Base-by-base conservation (phyloP, 2,888 invertebrate genomes). In the Aporophyla lueneburgensis region DNA sequence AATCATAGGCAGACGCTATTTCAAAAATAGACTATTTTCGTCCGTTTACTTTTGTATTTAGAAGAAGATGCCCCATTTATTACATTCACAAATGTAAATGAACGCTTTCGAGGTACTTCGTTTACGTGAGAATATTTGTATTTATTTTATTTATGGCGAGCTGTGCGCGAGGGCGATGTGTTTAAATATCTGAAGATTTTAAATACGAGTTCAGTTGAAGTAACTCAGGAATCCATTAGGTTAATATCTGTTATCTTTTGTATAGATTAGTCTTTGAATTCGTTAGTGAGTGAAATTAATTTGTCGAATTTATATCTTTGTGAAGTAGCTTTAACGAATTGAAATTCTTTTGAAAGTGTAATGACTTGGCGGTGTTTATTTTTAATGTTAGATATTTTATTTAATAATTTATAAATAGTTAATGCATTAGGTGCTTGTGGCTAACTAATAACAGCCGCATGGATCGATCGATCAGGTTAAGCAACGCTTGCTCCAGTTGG, bases 91-190 rank as follows among this genome's bases (percentile, higher is more conserved):
- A 94, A 96, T 95, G 95, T 96, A 96, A 96, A 96, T 95, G 95
- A 95, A 96, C 94, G 95, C 93, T 93, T 95, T 94, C 94, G 94
- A 93, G 92, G 95, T 96, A 95, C 95, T 33, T 93, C 94, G 95
- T 92, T 95, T 96, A 96, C 96, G 96, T 96, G 96, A 96, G 96
- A 96, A 96, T 96, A 96, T 96, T 96, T 96, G 95, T 96, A 96
- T 96, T 96, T 96, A 95, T 96, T 96, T 96, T 95, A 96, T 96
- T 96, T 96, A 96, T 96, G 96, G 96, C 92, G 90, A 90, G 93
- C 92, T 92, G 91, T 91, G 93, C 89, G 94, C 95, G 95, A 95
- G 94, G 95, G 95, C 93, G 95, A 94, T 95, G 94, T 94, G 94
- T 95, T 96, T 94, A 96, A 96, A 96, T 96, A 96, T 95, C 95